phyloP scores from a whole-genome alignment of 2,888 invertebrate genomes.

The Thumatha senex region DNA sequence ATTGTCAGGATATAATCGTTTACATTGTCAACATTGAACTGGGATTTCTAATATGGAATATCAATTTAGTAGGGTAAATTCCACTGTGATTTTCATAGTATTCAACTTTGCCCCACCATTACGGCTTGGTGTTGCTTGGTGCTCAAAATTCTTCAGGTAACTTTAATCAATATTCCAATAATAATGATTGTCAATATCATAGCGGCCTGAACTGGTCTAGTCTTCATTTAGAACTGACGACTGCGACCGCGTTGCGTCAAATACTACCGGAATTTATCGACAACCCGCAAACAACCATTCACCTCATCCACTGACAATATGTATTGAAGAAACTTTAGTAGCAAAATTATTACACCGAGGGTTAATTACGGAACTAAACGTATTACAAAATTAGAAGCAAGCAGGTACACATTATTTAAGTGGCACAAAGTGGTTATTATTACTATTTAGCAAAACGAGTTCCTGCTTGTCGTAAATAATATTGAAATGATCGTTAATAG shows the following conservation, averaged over 20 bases:
- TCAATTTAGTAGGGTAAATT: too few relatives aligned
- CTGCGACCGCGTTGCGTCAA: conserved; percentile 58
- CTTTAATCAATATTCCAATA: conserved; percentile 30
- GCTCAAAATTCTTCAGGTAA: too few relatives aligned
- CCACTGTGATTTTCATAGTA: too few relatives aligned
- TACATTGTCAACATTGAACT: too few relatives aligned
- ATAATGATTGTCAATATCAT: conserved; percentile 38
- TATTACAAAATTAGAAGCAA: conserved; percentile 7
- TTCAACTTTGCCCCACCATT: too few relatives aligned
- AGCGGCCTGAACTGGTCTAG: conserved; percentile 34
- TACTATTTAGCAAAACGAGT: conserved; percentile 23
- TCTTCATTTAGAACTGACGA: conserved; percentile 52
- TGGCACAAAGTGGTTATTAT: conserved; percentile 19
- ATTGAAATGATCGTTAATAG: conserved; percentile 32
- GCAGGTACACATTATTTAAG: conserved; percentile 3
- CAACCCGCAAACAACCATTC: conserved; percentile 59
- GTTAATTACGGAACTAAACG: conserved; percentile 33
- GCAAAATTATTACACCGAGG: conserved; percentile 41
- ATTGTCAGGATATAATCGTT: too few relatives aligned
- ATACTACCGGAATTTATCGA: conserved; percentile 60
- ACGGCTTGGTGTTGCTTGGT: too few relatives aligned
- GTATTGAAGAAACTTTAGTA: conserved; percentile 44
- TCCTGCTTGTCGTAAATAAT: conserved; percentile 31
- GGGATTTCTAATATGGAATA: too few relatives aligned
- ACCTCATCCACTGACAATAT: conserved; percentile 34